Evolutionary conservation across 64 coral and sea anemone genomes (phyloP).

Genomic region (Montipora sp.): DNA sequence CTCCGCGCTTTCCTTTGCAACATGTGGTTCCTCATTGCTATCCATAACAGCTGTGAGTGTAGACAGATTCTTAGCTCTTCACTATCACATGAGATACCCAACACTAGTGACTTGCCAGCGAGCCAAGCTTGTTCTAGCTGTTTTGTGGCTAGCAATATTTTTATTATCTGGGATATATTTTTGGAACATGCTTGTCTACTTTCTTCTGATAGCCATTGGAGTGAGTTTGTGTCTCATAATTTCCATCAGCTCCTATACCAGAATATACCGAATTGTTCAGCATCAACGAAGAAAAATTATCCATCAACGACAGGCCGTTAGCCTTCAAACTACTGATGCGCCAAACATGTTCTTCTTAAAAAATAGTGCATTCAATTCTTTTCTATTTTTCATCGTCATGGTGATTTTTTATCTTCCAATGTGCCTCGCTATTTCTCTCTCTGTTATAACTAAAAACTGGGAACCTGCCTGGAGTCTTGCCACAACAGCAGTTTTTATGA

Average conservation of each 20-base stretch:
- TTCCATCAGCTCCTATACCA: not conserved
- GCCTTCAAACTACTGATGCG: not conserved
- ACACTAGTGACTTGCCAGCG: not conserved
- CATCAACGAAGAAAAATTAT: not conserved
- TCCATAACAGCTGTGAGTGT: not conserved
- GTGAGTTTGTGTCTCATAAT: slow-evolving; percentile 2
- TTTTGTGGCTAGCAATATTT: not conserved
- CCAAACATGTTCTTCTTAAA: not conserved
- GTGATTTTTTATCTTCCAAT: slow-evolving; percentile 14
- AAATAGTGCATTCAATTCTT: slow-evolving; percentile 22
- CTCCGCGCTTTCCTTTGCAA: not conserved
- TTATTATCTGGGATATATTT: not conserved
- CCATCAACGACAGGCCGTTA: not conserved
- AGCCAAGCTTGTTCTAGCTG: not conserved
- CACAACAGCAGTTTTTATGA: slow-evolving; percentile 26
- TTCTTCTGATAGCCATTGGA: not conserved
- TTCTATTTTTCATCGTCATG: slow-evolving; percentile 21
- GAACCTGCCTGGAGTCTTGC: not conserved
- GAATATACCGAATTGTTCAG: slow-evolving; percentile 19
- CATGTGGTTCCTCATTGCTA: slow-evolving; percentile 13
- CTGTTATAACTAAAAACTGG: not conserved
- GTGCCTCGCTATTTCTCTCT: not conserved
- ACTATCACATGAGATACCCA: slow-evolving; percentile 29
- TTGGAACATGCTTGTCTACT: not conserved
- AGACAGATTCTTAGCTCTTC: slow-evolving; percentile 31